Evolutionary conservation across 2,797 vertebrate genomes (phyloP).

Genomic region (Perodicticus potto): DNA sequence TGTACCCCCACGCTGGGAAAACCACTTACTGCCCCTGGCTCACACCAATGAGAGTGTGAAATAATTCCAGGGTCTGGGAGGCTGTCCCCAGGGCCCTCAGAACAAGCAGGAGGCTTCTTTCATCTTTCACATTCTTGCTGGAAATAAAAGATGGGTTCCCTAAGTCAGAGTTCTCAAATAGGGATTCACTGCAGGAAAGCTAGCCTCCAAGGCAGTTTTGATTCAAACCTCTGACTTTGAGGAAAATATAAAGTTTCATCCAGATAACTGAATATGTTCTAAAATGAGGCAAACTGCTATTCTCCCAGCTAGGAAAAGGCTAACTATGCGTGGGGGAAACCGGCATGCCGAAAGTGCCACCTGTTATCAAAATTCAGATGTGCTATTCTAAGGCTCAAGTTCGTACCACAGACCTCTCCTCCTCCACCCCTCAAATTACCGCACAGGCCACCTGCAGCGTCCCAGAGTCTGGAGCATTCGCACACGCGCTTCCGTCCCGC

Average conservation of each 20-base stretch:
- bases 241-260: neutral
- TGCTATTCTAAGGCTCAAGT: neutral
- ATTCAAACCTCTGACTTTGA: neutral
- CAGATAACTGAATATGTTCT: slow-evolving; percentile 9
- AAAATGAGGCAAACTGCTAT: neutral
- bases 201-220: neutral
- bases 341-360: neutral
- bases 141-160: neutral
- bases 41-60: neutral
- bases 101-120: neutral
- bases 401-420: neutral
- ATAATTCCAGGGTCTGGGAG: neutral
- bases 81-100: neutral
- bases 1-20: neutral
- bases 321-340: neutral
- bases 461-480: too few species aligned
- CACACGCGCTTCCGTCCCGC: neutral
- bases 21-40: neutral
- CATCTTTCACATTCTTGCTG: neutral
- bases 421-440: neutral
- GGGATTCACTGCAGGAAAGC: neutral
- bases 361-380: neutral
- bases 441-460: neutral
- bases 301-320: neutral
- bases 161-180: neutral